Percentiles rank a stretch among this genome's conserved stretches.
Conservation (phyloP, 2,113 vertebrate genomes). For the Diglossa brunneiventris region DNA sequence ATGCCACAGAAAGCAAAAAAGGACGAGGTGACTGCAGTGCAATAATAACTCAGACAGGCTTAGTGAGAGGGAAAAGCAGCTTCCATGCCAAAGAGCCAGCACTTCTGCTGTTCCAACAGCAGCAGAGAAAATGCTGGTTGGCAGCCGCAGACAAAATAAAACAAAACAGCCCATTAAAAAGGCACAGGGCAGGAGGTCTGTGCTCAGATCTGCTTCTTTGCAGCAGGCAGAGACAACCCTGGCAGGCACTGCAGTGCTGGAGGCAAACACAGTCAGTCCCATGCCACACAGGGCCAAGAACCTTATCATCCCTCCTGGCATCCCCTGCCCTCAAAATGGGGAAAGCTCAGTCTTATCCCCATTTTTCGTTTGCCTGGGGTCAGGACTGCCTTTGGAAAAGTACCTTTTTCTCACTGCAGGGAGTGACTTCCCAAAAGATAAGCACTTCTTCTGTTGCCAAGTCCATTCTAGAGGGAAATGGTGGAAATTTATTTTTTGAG, state of each 20-base stretch:
- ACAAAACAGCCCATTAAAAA: neutral
- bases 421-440: neutral
- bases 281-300: rapidly evolving
- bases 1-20: slow-evolving; percentile 63
- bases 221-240: neutral
- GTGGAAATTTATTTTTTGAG: neutral
- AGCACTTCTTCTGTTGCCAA: neutral
- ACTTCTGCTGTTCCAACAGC: slow-evolving; percentile 19
- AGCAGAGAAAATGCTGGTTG: neutral
- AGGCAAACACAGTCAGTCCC: rapidly evolving
- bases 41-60: slow-evolving; percentile 68
- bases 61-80: slow-evolving; percentile 63
- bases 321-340: neutral
- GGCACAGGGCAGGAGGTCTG: neutral
- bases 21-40: slow-evolving; percentile 18
- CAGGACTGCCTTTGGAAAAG: neutral
- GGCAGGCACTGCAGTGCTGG: rapidly evolving
- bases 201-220: neutral
- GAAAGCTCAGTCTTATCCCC: neutral
- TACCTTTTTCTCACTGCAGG: neutral
- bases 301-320: neutral
- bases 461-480: neutral
- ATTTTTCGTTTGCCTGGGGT: rapidly evolving
- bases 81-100: slow-evolving; percentile 1
- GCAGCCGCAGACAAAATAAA: neutral